phyloP scores from a whole-genome alignment of 2,888 invertebrate genomes.

The Parnassius apollo region DNA sequence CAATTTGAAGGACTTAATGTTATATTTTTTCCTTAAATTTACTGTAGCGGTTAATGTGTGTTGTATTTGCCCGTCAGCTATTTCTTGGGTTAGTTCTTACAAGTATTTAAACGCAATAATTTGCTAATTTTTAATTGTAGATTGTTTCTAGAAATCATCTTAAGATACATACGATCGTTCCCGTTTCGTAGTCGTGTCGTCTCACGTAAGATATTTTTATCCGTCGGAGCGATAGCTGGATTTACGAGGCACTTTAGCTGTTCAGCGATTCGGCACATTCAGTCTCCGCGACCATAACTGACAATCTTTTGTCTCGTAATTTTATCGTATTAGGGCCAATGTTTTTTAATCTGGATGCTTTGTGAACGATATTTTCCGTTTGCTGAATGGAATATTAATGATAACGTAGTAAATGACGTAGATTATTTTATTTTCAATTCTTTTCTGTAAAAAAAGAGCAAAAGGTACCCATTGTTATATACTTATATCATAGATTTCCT shows the following conservation, averaged over 20 bases:
- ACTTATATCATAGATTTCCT: too few relatives aligned
- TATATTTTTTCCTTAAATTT: too few relatives aligned
- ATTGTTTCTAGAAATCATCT: too few relatives aligned
- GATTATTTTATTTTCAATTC: too few relatives aligned
- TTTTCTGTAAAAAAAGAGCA: too few relatives aligned
- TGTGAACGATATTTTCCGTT: constrained; percentile 7
- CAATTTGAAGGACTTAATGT: too few relatives aligned
- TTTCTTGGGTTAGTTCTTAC: too few relatives aligned
- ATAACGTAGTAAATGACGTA: background rate
- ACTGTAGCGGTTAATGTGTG: too few relatives aligned
- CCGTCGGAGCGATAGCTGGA: constrained; percentile 61
- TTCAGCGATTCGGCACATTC: constrained; percentile 74
- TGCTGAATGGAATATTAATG: constrained; percentile 18
- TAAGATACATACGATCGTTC: background rate
- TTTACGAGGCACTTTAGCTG: constrained; percentile 69
- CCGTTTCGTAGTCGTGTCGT: constrained; percentile 39
- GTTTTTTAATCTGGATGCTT: constrained; percentile 30
- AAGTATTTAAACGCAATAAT: too few relatives aligned
- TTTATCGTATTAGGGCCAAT: constrained; percentile 61
- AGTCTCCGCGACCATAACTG: constrained; percentile 65
- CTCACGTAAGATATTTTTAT: constrained; percentile 63
- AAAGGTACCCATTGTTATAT: too few relatives aligned
- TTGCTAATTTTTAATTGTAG: too few relatives aligned
- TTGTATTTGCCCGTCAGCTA: too few relatives aligned
- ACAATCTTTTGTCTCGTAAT: constrained; percentile 70